phyloP scores from a whole-genome alignment of 2,888 invertebrate genomes.

The Charanyca ferruginea region DNA sequence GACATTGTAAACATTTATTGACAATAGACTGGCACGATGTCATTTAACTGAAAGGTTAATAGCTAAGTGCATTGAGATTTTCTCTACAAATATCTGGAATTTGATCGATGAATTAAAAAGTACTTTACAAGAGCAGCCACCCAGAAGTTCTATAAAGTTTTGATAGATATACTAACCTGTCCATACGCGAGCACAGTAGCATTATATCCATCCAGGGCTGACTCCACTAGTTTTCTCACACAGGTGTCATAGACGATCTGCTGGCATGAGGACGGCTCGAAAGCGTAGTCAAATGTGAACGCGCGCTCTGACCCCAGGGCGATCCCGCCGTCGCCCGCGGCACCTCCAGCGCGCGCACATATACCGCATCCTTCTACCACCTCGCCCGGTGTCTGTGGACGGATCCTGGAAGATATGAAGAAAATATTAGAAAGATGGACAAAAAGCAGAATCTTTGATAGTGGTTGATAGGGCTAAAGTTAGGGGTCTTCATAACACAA shows the following conservation, averaged over 20 bases:
- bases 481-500: neutral
- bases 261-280: constrained; percentile 95
- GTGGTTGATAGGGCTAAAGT: neutral
- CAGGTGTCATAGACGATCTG: constrained; percentile 95
- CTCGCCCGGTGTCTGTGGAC: constrained; percentile 98
- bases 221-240: constrained; percentile 96
- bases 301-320: constrained; percentile 98
- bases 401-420: constrained; percentile 92
- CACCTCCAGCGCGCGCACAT: constrained; percentile 97
- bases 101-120: neutral
- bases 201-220: constrained; percentile 98
- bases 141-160: neutral
- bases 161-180: constrained; percentile 92
- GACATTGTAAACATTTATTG: constrained; percentile 21
- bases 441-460: neutral
- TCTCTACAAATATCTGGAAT: constrained; percentile 5
- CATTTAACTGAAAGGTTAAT: constrained; percentile 20
- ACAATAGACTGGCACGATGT: constrained; percentile 5
- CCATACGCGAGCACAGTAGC: constrained; percentile 99
- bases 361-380: constrained; percentile 98
- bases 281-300: constrained; percentile 99
- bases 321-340: constrained; percentile 97
- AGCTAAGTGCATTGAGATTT: constrained; percentile 5
- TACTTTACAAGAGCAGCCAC: too few relatives aligned
- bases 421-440: neutral